Conservation (phyloP, 2,888 invertebrate genomes). For the Thymelicus sylvestris region DNA sequence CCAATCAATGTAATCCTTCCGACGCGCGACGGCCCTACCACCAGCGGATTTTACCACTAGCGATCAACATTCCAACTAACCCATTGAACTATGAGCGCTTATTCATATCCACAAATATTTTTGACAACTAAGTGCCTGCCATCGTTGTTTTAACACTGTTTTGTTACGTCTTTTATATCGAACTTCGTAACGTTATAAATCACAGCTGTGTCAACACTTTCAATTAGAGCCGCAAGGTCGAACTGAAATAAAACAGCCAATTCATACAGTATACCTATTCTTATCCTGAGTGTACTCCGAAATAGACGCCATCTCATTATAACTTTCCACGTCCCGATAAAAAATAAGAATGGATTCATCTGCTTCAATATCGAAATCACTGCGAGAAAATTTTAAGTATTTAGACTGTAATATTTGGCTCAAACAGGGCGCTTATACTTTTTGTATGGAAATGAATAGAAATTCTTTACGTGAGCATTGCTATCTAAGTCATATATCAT, state of each 20-base stretch:
- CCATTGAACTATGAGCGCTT: not conserved
- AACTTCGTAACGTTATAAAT: constrained; percentile 74
- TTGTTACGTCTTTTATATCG: constrained; percentile 68
- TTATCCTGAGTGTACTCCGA: constrained; percentile 71
- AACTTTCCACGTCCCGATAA: constrained; percentile 74
- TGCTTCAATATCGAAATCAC: constrained; percentile 63
- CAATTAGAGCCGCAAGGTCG: constrained; percentile 77
- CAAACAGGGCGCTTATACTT: not conserved
- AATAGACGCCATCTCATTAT: constrained; percentile 79
- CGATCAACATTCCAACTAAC: too few relatives aligned
- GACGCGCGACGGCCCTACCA: too few relatives aligned
- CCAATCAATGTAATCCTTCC: too few relatives aligned
- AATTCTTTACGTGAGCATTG: too few relatives aligned
- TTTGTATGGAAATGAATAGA: too few relatives aligned
- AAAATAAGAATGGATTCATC: constrained; percentile 78
- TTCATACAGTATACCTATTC: constrained; percentile 64
- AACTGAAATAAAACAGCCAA: constrained; percentile 57
- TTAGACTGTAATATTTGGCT: not conserved
- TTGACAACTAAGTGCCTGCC: constrained; percentile 29
- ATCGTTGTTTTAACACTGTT: constrained; percentile 49
- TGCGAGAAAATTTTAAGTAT: constrained; percentile 6
- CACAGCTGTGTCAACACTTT: constrained; percentile 78
- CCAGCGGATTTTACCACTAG: too few relatives aligned
- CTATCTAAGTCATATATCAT: too few relatives aligned
- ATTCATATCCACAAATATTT: constrained; percentile 12